Conservation (phyloP, 1,140 invertebrate species). For the Saccostrea echinata region DNA sequence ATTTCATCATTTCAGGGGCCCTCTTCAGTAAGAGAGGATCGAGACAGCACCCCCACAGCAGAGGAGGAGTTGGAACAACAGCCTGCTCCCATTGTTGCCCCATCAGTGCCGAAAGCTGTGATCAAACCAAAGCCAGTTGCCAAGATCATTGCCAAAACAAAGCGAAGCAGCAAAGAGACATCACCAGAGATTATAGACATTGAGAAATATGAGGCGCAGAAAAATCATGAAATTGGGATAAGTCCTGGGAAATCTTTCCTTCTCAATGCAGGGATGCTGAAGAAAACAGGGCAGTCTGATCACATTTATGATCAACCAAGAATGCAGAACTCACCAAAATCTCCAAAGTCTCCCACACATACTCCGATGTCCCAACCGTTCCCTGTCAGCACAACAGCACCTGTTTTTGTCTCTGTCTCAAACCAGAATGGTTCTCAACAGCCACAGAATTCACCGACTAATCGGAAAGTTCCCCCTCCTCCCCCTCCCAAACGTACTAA, state of each 20-base stretch:
- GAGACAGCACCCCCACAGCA: conserved; percentile 68
- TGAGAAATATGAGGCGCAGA: conserved; percentile 70
- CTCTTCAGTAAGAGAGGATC: conserved; percentile 59
- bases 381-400: conserved; percentile 51
- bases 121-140: conserved; percentile 89
- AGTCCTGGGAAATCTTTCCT: conserved; percentile 55
- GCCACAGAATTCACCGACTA: conserved; percentile 64
- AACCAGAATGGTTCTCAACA: conserved; percentile 57
- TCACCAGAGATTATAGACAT: conserved; percentile 71
- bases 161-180: conserved; percentile 69
- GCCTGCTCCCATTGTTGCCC: conserved; percentile 79
- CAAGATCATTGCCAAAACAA: conserved; percentile 87
- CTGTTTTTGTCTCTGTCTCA: conserved; percentile 62
- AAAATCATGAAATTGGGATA: conserved; percentile 68
- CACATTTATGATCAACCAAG: conserved; percentile 75
- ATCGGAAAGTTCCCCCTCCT: conserved; percentile 85
- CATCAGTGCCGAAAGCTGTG: conserved; percentile 88
- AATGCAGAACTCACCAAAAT: conserved; percentile 58
- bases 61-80: conserved; percentile 57
- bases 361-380: conserved; percentile 59
- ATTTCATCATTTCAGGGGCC: conserved; percentile 86
- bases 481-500: conserved; percentile 89
- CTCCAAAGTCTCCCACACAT: conserved; percentile 60
- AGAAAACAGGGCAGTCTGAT: conserved; percentile 60
- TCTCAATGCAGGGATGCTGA: conserved; percentile 42